phyloP scores from a whole-genome alignment of 2,113 vertebrate species.

The Ahaetulla prasina region DNA sequence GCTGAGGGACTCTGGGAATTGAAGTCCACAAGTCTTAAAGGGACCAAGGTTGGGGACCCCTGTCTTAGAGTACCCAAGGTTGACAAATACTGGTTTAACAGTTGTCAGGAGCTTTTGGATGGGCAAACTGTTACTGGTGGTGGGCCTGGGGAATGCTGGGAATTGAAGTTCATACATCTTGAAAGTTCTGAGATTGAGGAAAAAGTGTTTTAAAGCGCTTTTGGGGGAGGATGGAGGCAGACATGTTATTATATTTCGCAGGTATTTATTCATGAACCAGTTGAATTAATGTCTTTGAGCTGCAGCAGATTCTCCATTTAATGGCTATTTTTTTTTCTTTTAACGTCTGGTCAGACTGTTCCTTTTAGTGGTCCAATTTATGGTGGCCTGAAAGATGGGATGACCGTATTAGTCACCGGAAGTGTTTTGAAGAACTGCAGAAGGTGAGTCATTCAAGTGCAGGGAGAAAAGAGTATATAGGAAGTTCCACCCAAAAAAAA shows the following conservation, averaged over 20 bases:
- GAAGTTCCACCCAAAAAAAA: no score
- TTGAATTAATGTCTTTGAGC: neutral
- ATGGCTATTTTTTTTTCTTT: neutral
- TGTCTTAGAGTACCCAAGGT: neutral
- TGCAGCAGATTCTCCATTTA: neutral
- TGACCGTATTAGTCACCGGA: conserved; percentile 67
- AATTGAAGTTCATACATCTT: neutral
- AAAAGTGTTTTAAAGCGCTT: neutral
- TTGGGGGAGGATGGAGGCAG: neutral
- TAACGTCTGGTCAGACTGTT: conserved; percentile 1
- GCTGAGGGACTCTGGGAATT: no score
- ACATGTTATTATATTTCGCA: neutral
- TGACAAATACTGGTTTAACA: neutral
- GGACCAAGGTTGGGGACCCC: no score
- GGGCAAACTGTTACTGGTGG: neutral
- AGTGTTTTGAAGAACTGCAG: conserved; percentile 37
- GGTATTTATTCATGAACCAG: neutral
- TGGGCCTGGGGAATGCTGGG: neutral
- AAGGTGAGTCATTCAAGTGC: conserved; percentile 59
- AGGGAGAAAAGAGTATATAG: neutral
- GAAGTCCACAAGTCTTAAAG: no score
- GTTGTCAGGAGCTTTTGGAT: neutral
- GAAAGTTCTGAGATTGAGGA: neutral
- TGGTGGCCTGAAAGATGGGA: conserved; percentile 72
- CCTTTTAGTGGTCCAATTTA: conserved; percentile 74